Evolutionary conservation across 1,140 invertebrate genomes (phyloP).

Genomic region (Onthophagus taurus): DNA sequence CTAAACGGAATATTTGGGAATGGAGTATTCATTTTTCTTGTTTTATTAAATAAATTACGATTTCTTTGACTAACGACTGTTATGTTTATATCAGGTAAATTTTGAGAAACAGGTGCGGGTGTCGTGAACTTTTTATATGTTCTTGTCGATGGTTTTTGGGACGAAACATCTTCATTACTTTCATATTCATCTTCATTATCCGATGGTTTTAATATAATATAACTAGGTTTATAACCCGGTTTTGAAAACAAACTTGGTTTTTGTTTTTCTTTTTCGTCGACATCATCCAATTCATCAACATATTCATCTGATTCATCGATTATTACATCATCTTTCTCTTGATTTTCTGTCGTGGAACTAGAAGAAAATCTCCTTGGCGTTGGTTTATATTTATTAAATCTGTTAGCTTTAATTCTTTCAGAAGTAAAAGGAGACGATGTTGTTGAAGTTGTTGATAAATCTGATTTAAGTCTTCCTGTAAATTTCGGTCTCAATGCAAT

Average conservation of each 20-base stretch:
- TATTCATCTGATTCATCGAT: conserved; percentile 12
- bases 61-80: conserved; percentile 41
- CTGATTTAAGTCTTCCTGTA: conserved; percentile 1
- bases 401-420: conserved; percentile 1
- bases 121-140: conserved; percentile 13
- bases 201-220: neutral
- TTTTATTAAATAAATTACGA: conserved; percentile 43
- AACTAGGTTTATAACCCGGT: too few relatives aligned
- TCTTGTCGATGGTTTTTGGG: conserved; percentile 3
- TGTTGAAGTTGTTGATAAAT: conserved; percentile 8
- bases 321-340: conserved; percentile 10
- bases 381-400: conserved; percentile 1
- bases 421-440: conserved; percentile 9
- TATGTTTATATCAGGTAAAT: conserved; percentile 37
- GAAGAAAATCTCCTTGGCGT: conserved; percentile 12
- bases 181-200: neutral
- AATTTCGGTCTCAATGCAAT: conserved; percentile 3
- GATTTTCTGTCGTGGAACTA: conserved; percentile 9
- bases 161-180: neutral
- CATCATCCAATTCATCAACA: conserved; percentile 39
- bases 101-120: conserved; percentile 7
- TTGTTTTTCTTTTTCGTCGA: conserved; percentile 34
- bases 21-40: conserved; percentile 30
- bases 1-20: conserved; percentile 9
- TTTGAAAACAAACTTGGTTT: too few relatives aligned